Evolutionary conservation across 2,888 invertebrate genomes (phyloP), one percentile per base, ranked within the genome.

Genomic region (Drosophila austrosaltans): DNA sequence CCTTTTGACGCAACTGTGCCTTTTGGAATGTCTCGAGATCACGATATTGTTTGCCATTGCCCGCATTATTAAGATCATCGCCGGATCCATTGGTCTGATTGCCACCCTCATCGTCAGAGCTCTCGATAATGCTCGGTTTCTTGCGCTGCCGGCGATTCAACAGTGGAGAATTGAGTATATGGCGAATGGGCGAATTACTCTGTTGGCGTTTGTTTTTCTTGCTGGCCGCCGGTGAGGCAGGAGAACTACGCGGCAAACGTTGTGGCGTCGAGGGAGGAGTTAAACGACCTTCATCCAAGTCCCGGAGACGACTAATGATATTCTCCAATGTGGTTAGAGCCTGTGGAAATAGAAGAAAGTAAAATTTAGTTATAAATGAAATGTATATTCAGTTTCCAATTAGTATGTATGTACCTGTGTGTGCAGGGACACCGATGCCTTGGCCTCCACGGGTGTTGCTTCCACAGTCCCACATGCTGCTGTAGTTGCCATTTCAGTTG

Each of bases 1-100:
- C 97, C 95, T 98, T 98, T 93, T 98, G 97, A 79, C 97, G 94
- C 40, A 98, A 94, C 91, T 98, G 97, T 12, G 97, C 97, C 91
- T 97, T 97, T 92, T 98, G 98, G 92, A 98, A 97, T 77, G 96
- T 97, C 92, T 98, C 98, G 81, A 98, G 93, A 91, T 98, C 96
- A 72, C 96, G 94, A 90, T 96, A 97, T 92, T 96, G 96, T 83
- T 95, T 95, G 76, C 95, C 94, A 87, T 94, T 91, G 39, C 80
- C 81, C 70, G 94, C 93, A 57, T 73, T 66, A 56, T 75, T 93
- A 59, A 79, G 79, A 89, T 94, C 93, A 91, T 94, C 94, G n/a
- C 92, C 92, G 57, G 94, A 94, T 3, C 94, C 94, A 75, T 93
- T 93, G 32, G 93, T 93, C 12, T 92, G 88, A 42, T 93, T 92